Evolutionary conservation across 1,140 invertebrate species (phyloP), one percentile per base, ranked within the genome.

Genomic region (Pseudomyrmex dendroicus): DNA sequence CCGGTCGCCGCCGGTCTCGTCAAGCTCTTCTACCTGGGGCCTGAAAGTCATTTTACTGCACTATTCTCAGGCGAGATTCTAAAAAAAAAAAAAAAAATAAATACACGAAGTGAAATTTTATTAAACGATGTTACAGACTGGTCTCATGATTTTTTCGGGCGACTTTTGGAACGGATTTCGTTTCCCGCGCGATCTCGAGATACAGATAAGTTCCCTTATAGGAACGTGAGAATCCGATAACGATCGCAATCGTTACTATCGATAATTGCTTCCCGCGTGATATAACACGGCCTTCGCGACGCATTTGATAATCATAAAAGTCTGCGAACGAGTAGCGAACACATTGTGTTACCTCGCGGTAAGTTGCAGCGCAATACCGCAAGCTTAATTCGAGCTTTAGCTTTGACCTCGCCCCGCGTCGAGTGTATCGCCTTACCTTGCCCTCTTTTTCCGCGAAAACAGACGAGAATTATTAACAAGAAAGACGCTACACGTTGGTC

Each of bases 21-120:
- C 50, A 50, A 67, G 59, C 22, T 82, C 13, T 68, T 82, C 63
- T 76, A 57, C 13, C 73, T 44, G 59, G 70, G 57, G 62, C 70
- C 77, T 85, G 80, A 82, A 85, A 82, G 52, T 66, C 73, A 77
- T 77, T 77, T 77, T 66, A 77, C 73, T 77, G 48, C 73, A 66
- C 17, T 77, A 77, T 66, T 77, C 25, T 77, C 73, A 20, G 22
- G 46, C 48, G 46, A 35, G 68, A 56, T 22, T 73, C 70, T 82
- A 73, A 67, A 66, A 66, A 62, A 66, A n/a, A n/a, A n/a, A n/a
- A 25, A 15, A 70, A 46, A 73, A 59, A 46, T 57, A 46, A 61
- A 70, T 74, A 64, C 15, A 73, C 74, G 46, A 64, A 12, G 15
- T 12, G 10, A 17, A 1, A 4, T 35, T 35, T 35, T 35, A 35